Conservation (phyloP, 1,140 invertebrate species). For the Thereuonema tuberculata region DNA sequence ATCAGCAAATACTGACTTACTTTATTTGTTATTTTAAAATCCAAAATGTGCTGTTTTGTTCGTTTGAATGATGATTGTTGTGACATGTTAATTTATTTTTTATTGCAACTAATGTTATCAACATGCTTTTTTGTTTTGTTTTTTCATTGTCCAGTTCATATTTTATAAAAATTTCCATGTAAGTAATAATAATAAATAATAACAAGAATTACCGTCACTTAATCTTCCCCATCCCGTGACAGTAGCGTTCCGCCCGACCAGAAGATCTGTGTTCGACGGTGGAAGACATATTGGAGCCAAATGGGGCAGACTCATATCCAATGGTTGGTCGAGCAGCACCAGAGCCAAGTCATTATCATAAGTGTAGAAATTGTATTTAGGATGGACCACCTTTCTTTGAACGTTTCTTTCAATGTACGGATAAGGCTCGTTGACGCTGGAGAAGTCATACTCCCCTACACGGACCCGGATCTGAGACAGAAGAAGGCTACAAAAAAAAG, state of each 20-base stretch:
- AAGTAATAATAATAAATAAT: too few species aligned
- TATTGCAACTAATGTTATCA: too few species aligned
- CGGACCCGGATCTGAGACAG: conserved; percentile 79
- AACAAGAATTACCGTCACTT: conserved; percentile 60
- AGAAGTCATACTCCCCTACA: conserved; percentile 88
- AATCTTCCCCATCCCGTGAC: conserved; percentile 82
- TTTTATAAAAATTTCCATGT: too few species aligned
- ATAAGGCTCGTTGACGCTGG: conserved; percentile 56
- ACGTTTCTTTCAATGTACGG: conserved; percentile 73
- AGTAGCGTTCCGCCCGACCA: conserved; percentile 79
- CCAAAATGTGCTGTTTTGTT: too few species aligned
- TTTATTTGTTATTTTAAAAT: too few species aligned
- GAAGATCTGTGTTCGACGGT: conserved; percentile 63
- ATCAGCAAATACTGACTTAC: too few species aligned
- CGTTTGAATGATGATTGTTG: too few species aligned
- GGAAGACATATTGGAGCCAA: conserved; percentile 73
- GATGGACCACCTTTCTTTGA: conserved; percentile 53
- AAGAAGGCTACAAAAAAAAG: conserved; percentile 49
- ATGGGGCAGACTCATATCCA: conserved; percentile 50
- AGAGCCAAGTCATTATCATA: conserved; percentile 87
- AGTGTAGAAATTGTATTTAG: conserved; percentile 88
- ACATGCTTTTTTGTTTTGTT: too few species aligned
- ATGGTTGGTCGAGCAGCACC: conserved; percentile 61
- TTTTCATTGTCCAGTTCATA: too few species aligned
- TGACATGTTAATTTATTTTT: too few species aligned